Conservation (phyloP, 2,888 invertebrate genomes). For the Sericinus montela region DNA sequence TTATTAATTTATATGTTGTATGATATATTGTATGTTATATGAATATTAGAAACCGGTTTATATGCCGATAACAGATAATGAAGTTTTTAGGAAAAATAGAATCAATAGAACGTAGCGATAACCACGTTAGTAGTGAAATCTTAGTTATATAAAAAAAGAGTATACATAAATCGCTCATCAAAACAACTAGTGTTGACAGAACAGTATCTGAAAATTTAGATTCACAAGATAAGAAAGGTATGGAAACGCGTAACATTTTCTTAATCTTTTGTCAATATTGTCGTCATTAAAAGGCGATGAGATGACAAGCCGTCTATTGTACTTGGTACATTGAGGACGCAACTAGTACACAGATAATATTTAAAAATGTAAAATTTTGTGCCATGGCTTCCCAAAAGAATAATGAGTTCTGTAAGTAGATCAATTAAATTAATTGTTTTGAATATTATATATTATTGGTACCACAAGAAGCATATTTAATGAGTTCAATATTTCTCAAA, state of each 20-base stretch:
- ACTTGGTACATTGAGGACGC: background rate
- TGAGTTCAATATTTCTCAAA: no score
- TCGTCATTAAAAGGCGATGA: slow-evolving; percentile 42
- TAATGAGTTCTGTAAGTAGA: slow-evolving; percentile 68
- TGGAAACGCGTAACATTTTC: slow-evolving; percentile 36
- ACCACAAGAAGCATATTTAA: no score
- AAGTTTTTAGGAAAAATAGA: no score
- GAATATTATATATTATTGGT: no score
- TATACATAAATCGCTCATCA: slow-evolving; percentile 14
- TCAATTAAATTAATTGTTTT: no score
- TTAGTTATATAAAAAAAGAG: no score
- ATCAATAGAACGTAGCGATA: no score
- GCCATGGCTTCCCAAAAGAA: slow-evolving; percentile 41
- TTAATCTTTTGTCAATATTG: slow-evolving; percentile 71
- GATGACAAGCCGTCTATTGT: slow-evolving; percentile 32
- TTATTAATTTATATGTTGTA: no score
- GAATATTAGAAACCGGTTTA: no score
- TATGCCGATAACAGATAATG: no score
- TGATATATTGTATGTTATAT: no score
- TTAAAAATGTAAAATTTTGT: slow-evolving; percentile 10
- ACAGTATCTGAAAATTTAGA: slow-evolving; percentile 38
- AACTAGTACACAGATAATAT: slow-evolving; percentile 2
- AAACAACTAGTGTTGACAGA: slow-evolving; percentile 12
- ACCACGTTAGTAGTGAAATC: no score
- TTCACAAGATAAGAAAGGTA: slow-evolving; percentile 51